Conservation (phyloP, 2,888 invertebrate species). For the Pammene fasciana region DNA sequence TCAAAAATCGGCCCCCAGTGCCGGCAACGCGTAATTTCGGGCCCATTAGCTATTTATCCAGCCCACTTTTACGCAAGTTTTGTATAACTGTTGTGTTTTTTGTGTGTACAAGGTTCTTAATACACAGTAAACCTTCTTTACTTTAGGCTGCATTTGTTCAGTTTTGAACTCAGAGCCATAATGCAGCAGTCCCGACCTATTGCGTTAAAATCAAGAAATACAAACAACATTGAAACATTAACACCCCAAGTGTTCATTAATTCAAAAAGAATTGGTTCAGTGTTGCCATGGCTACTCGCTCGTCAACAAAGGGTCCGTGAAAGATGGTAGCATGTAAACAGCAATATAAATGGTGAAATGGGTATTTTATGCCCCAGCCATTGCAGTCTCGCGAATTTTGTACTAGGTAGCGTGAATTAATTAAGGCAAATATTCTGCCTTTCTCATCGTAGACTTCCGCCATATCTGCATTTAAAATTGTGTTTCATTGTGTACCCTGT, state of each 20-base stretch:
- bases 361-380: conserved; percentile 31
- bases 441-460: background rate
- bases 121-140: too few relatives aligned
- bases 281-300: conserved; percentile 47
- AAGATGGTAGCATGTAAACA: conserved; percentile 32
- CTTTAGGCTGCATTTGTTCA: too few relatives aligned
- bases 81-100: too few relatives aligned
- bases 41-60: too few relatives aligned
- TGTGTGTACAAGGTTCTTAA: too few relatives aligned
- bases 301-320: conserved; percentile 50
- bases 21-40: too few relatives aligned
- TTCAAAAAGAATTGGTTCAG: conserved; percentile 45
- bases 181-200: too few relatives aligned
- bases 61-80: too few relatives aligned
- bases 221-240: conserved; percentile 19
- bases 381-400: conserved; percentile 25
- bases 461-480: background rate
- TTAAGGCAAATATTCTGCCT: conserved; percentile 22
- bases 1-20: too few relatives aligned
- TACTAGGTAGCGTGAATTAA: conserved; percentile 25
- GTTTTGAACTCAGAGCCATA: too few relatives aligned
- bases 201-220: too few relatives aligned
- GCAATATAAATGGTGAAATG: conserved; percentile 29
- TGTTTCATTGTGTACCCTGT: background rate
- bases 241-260: conserved; percentile 12